phyloP scores from a whole-genome alignment of 2,888 invertebrate species.

The Drosophila maculinotata region DNA sequence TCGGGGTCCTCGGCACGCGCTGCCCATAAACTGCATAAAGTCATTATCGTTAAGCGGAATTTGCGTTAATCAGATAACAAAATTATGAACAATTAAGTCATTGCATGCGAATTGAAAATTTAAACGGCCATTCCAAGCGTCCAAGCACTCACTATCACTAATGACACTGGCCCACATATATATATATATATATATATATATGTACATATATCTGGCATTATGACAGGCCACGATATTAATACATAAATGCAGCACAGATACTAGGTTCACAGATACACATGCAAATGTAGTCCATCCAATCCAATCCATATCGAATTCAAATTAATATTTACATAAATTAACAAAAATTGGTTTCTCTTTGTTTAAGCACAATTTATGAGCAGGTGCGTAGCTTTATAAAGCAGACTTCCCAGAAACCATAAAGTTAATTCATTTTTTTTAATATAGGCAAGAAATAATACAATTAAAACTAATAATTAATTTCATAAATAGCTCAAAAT shows the following conservation, averaged over 20 bases:
- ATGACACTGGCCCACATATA: conserved; percentile 31
- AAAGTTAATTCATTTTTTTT: too few relatives aligned
- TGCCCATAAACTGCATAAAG: conserved; percentile 78
- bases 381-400: too few relatives aligned
- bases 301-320: conserved; percentile 22
- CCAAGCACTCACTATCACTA: conserved; percentile 47
- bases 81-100: conserved; percentile 80
- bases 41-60: conserved; percentile 80
- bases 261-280: conserved; percentile 31
- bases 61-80: conserved; percentile 81
- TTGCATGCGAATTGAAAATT: conserved; percentile 81
- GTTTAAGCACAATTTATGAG: too few relatives aligned
- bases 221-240: conserved; percentile 20
- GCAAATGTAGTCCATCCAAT: conserved; percentile 54
- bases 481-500: too few relatives aligned
- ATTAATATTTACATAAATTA: conserved; percentile 1
- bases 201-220: conserved; percentile 17
- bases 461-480: too few relatives aligned
- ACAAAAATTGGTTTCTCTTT: too few relatives aligned
- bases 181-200: background rate
- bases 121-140: conserved; percentile 47
- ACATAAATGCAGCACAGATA: background rate
- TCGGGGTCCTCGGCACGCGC: conserved; percentile 56
- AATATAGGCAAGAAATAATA: too few relatives aligned
- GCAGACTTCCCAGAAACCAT: too few relatives aligned